Conservation (phyloP, 2,888 invertebrate species). For the Agrenia bidenticulata region DNA sequence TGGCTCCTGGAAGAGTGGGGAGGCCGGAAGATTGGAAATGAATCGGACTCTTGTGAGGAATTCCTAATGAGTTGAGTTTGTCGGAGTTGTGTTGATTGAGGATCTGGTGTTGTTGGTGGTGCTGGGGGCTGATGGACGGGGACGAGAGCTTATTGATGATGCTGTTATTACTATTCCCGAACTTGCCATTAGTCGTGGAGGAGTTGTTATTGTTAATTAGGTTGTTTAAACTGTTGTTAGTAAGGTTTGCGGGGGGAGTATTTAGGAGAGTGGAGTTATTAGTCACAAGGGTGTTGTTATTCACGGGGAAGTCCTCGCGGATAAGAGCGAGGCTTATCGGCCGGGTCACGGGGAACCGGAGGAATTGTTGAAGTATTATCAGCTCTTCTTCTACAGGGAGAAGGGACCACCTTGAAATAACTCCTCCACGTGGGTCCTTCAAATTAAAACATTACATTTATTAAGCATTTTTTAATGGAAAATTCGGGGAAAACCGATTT, state of each 20-base stretch:
- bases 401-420: slow-evolving; percentile 85
- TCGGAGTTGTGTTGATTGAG: slow-evolving; percentile 1
- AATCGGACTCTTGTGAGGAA: slow-evolving; percentile 1
- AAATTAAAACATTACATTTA: background rate
- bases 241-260: background rate
- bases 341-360: slow-evolving; percentile 85
- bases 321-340: slow-evolving; percentile 62
- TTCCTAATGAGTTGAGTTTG: slow-evolving; percentile 5
- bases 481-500: background rate
- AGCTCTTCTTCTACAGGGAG: slow-evolving; percentile 86
- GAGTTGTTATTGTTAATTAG: background rate
- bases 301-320: slow-evolving; percentile 51
- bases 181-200: background rate
- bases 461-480: no score
- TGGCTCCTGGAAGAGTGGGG: background rate
- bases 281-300: slow-evolving; percentile 14
- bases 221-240: slow-evolving; percentile 6
- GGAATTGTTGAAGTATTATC: slow-evolving; percentile 86
- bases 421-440: slow-evolving; percentile 12
- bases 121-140: background rate
- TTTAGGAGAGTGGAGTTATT: background rate
- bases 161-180: background rate
- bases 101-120: background rate
- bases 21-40: background rate
- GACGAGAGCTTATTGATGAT: background rate